Conservation (phyloP, 2,113 vertebrate species). For the Pheucticus melanocephalus region DNA sequence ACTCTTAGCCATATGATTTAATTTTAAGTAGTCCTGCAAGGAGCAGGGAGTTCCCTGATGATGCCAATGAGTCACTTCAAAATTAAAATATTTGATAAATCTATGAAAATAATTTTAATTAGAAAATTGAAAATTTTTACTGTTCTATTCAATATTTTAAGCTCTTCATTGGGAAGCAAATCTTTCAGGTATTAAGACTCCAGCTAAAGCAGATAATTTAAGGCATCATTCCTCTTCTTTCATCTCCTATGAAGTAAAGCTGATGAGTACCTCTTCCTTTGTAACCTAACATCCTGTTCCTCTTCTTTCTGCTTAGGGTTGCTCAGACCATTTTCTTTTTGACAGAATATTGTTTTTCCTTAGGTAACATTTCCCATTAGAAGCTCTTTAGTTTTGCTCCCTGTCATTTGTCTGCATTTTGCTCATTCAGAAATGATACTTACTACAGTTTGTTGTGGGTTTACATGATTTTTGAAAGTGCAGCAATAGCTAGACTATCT, state of each 20-base stretch:
- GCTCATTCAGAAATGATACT: background rate
- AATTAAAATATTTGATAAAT: background rate
- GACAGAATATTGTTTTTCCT: background rate
- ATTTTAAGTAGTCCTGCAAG: background rate
- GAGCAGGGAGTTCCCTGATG: background rate
- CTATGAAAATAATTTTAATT: background rate
- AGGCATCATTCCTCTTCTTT: background rate
- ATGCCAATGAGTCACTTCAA: background rate
- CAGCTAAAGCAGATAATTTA: background rate
- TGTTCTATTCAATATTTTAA: background rate
- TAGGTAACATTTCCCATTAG: background rate
- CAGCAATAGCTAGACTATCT: background rate
- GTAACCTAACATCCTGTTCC: background rate
- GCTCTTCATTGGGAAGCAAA: background rate
- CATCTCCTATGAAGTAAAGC: background rate
- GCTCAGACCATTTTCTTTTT: background rate
- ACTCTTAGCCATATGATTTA: background rate
- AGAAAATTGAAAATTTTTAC: background rate
- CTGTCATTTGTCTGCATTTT: background rate
- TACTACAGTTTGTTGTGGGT: background rate
- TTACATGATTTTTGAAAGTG: background rate
- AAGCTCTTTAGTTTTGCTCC: background rate
- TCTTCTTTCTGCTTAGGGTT: background rate
- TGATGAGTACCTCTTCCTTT: background rate
- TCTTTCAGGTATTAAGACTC: background rate